Base-by-base conservation (phyloP, 2,888 invertebrate genomes). In the Oligia fasciuncula region DNA sequence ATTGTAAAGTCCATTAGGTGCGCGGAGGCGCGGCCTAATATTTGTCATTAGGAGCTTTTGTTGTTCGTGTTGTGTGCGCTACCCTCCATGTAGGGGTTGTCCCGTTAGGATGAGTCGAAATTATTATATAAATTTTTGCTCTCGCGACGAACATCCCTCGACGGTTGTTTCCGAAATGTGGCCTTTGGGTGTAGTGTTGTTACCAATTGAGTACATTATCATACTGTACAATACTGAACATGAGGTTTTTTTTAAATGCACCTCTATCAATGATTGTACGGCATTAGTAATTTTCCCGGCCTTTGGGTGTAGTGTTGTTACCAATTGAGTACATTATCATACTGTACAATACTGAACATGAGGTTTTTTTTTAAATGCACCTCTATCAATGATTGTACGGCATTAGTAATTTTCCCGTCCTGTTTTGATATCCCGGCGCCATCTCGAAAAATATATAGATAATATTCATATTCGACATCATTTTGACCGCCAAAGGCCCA, bases 1-100 rank as follows among this genome's bases (percentile, higher is more conserved):
- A 95, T 95, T 95, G 94, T 94, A 90, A 94, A 94, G 93, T 94
- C 95, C 95, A 96, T 96, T 96, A 95, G 93, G 92, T 92, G 91
- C 83, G 91, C 88, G 91, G 92, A 93, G 94, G 93, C 93, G 88
- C 86, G 85, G 90, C 91, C 93, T 95, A 95, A 96, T 96, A 96
- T 95, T 95, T 94, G 95, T 95, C 95, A 95, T 96, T 96, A 96
- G 91, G 90, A 92, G 94, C 94, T 93, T 95, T 95, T 95, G 95
- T 94, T 94, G 93, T 91, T 92, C 90, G 84, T 91, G 93, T 93
- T 88, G 86, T 93, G 92, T 92, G 89, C 88, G 90, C 91, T 92
- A 90, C 90, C 92, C 92, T 88, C 89, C 89, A 81, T 89, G 87
- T 83, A 88, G 90, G 92, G 94, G 93, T 90, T 91, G 91, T 88